Evolutionary conservation across 2,888 invertebrate species (phyloP).

Genomic region (Monopis laevigella): DNA sequence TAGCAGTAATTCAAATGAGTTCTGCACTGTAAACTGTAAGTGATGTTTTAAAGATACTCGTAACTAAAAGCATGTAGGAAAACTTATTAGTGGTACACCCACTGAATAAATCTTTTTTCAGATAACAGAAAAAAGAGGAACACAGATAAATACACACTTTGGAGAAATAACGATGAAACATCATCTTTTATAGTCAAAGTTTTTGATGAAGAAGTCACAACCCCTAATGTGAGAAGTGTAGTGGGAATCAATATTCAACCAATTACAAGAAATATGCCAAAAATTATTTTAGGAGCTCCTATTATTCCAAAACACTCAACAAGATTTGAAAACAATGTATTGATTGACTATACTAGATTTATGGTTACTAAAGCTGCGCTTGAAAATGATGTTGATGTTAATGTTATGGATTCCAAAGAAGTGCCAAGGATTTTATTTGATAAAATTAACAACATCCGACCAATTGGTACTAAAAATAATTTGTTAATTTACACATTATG

Average conservation of each 20-base stretch:
- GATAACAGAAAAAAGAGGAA: not conserved
- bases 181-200: conserved; percentile 53
- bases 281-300: conserved; percentile 44
- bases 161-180: conserved; percentile 37
- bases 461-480: not conserved
- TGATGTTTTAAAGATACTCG: not conserved
- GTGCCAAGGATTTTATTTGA: too few relatives aligned
- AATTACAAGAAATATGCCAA: conserved; percentile 33
- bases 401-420: too few relatives aligned
- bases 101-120: too few relatives aligned
- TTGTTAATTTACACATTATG: too few relatives aligned
- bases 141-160: conserved; percentile 40
- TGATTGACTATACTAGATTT: conserved; percentile 43
- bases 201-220: conserved; percentile 44
- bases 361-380: conserved; percentile 30
- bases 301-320: not conserved
- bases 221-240: conserved; percentile 29
- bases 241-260: conserved; percentile 45
- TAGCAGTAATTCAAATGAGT: not conserved
- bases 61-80: not conserved
- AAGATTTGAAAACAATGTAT: not conserved
- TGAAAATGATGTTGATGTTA: not conserved
- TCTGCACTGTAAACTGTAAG: not conserved
- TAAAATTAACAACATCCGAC: conserved; percentile 1
- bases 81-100: not conserved